phyloP scores from a whole-genome alignment of 64 coral and sea anemone species.

The Montipora efflorescens region DNA sequence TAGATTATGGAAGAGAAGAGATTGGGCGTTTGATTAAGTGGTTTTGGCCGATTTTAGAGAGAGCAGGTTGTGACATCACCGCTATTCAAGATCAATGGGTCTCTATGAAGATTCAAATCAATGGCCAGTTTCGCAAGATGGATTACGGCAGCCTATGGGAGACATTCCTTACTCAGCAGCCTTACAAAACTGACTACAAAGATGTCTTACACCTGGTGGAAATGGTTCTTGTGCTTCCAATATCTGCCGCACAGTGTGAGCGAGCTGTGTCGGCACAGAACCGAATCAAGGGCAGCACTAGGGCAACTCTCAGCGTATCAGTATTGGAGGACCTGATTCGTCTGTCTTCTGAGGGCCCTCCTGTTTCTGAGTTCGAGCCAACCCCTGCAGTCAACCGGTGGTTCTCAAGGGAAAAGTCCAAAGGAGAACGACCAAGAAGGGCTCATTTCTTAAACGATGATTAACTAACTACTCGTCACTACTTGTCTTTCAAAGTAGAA shows the following conservation, averaged over 20 bases:
- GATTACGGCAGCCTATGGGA: constrained; percentile 52
- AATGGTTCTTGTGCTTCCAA: constrained; percentile 28
- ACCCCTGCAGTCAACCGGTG: constrained; percentile 21
- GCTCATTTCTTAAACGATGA: constrained; percentile 2
- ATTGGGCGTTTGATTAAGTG: too few species aligned
- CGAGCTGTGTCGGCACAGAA: too few species aligned
- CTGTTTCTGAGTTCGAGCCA: background rate
- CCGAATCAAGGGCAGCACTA: too few species aligned
- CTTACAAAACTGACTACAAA: constrained; percentile 30
- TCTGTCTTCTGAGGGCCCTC: background rate
- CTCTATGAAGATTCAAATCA: constrained; percentile 41
- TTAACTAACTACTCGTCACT: too few species aligned
- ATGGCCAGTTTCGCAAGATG: constrained; percentile 16
- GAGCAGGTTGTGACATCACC: constrained; percentile 7
- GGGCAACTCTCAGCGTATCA: too few species aligned
- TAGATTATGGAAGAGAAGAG: too few species aligned
- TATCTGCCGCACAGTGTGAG: background rate
- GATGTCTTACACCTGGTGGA: constrained; percentile 55
- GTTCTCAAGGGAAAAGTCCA: background rate
- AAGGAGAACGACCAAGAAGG: constrained; percentile 1
- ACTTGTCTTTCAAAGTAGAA: too few species aligned
- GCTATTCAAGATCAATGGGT: constrained; percentile 52
- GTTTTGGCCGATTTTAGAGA: background rate
- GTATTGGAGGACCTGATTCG: background rate
- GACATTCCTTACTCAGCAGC: constrained; percentile 35